Base-by-base conservation (phyloP, 1,140 invertebrate genomes). In the Steinernema feltiae region DNA sequence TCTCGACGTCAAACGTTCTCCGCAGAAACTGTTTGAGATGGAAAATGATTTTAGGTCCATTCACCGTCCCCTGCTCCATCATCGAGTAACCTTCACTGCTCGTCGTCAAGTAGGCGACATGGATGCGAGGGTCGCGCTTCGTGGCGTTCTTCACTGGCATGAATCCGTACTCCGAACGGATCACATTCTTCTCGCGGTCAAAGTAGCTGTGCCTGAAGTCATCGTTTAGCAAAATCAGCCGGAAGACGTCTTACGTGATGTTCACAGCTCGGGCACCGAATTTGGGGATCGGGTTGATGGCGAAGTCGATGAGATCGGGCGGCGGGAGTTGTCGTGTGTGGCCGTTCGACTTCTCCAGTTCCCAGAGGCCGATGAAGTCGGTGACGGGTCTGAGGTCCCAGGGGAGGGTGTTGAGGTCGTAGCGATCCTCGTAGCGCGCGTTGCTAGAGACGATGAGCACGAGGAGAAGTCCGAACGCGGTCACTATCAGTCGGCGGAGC, bases 71-170 rank as follows among this genome's bases (percentile, higher is more conserved):
- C 74, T 85, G 84, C 70, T 85, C 84, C 84, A 85, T 85, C 84
- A 85, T 85, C 21, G 85, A 86, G 73, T 83, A 85, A 15, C 82
- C 83, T 86, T 85, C 82, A 63, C 82, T 84, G 71, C 80, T 83
- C 0, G 84, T 85, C 17, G 84, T 85, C 32, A 85, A 71, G 77
- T 85, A 85, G 18, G 84, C 84, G 35, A 86, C 81, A 48, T 85
- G 84, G 0, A 85, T 81, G 41, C 84, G 80, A n/a, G 84, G 84
- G 77, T 85, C 84, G 30, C 84, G 63, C 70, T 84, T 70, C 0
- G 84, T 85, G 21, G 84, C 82, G 74, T 85, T 85, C 69, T 85
- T 85, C 0, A 85, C 85, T 0, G 84, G 84, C 84, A 85, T 85
- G 72, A 86, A 85, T 2, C 84, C 84, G 63, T 86, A 85, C 48